Conservation (phyloP, 2,888 invertebrate genomes). For the Merodon equestris region DNA sequence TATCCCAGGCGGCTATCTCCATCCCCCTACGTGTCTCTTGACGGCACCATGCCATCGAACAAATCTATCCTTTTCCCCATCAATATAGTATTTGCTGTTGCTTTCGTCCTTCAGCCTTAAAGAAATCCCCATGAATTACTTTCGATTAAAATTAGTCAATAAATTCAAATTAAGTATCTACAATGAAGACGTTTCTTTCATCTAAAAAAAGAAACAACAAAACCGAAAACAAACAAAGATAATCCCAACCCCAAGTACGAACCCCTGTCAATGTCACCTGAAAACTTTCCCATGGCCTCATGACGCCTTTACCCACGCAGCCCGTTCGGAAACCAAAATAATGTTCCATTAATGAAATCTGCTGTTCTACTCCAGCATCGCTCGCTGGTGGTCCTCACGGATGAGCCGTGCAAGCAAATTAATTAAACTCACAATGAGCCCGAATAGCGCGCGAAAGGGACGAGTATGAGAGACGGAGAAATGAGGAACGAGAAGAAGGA, state of each 20-base stretch:
- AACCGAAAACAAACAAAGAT: slow-evolving; percentile 6
- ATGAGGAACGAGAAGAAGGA: neutral
- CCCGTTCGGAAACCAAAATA: slow-evolving; percentile 36
- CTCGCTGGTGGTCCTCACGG: slow-evolving; percentile 2
- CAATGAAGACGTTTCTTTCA: slow-evolving; percentile 22
- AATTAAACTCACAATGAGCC: slow-evolving; percentile 46
- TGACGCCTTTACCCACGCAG: too few relatives aligned
- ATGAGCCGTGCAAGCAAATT: slow-evolving; percentile 52
- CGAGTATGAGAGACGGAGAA: neutral
- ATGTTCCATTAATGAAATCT: slow-evolving; percentile 45
- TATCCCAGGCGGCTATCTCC: too few relatives aligned
- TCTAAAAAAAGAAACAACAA: too few relatives aligned
- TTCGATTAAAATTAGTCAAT: slow-evolving; percentile 60
- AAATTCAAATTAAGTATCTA: slow-evolving; percentile 57
- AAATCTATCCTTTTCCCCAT: slow-evolving; percentile 44
- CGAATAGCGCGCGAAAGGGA: neutral
- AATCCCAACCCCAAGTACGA: slow-evolving; percentile 7
- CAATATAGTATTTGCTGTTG: slow-evolving; percentile 17
- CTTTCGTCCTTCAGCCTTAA: neutral
- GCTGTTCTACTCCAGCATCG: neutral
- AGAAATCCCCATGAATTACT: slow-evolving; percentile 26
- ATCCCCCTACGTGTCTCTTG: too few relatives aligned
- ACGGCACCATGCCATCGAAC: slow-evolving; percentile 9
- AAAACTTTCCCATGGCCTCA: slow-evolving; percentile 9
- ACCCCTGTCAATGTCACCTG: slow-evolving; percentile 54